Evolutionary conservation across 2,113 vertebrate species (phyloP), one percentile per base, ranked within the genome.

Genomic region (Gobiocypris rarus): DNA sequence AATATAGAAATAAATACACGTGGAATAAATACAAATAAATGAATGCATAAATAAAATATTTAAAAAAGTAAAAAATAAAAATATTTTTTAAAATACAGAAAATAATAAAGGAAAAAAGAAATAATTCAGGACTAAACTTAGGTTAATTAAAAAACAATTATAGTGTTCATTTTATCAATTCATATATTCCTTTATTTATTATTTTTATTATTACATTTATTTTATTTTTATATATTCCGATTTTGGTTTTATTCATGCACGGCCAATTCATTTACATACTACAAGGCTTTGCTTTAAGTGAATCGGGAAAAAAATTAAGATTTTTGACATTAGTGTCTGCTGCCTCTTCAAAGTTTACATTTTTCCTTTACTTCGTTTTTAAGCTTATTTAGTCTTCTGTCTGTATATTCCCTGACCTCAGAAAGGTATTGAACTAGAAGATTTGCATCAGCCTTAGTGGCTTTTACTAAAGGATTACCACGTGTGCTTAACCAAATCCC

Each of bases 351-450:
- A 31, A 31, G 31, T 31, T 31, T 31, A 3, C n/a, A 3, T 31
- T 31, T 15, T 65, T 3, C 1, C 24, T 61, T 28, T 61, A 3
- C 7, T 69, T 19, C 0, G 59, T 75, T 43, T 61, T 38, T 19
- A 54, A 81, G 45, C 73, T 77, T 83, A n/a, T 80, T 26, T n/a
- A 83, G 13, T 28, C 75, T 19, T 65, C 38, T 19, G 0, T 86
- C 65, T 71, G 75, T n/a, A n/a, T 75, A 24, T 41, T 83, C 34
- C 59, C 28, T 56, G 41, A 82, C 78, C 31, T 56, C 71, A 56
- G 71, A 67, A 82, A 76, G 78, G 50, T 61, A 75, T 41, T 69
- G 61, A 75, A 71, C 58, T 71, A 86, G 74, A 83, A 76, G 80
- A 78, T 75, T 83, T 79, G 14, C 26, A 14, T 75, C 24, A 31